These are phyloP conservation scores for Hepsetus odoe DNA, from an alignment of 2,113 vertebrate species.

Conservation along the genomic window DNA sequence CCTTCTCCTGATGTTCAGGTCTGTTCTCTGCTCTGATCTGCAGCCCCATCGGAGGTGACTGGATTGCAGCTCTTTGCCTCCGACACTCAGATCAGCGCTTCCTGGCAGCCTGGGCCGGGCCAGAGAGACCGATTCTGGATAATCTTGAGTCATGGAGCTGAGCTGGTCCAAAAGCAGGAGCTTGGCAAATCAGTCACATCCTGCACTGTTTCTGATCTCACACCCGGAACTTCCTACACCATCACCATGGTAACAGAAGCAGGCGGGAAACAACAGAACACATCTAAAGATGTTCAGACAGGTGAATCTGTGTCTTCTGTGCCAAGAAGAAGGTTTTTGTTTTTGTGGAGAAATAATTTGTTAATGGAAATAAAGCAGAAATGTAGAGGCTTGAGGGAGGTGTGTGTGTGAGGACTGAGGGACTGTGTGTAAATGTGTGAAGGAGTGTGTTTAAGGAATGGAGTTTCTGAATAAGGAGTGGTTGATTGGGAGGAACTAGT, in stretches of 20 bases:
- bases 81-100: slow-evolving; percentile 70
- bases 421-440: too few species aligned
- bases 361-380: too few species aligned
- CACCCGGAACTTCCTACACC: slow-evolving; percentile 80
- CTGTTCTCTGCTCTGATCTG: neutral
- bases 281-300: slow-evolving; percentile 74
- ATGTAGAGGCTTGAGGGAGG: too few species aligned
- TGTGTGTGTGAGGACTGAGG: too few species aligned
- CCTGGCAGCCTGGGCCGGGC: slow-evolving; percentile 82
- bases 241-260: slow-evolving; percentile 81
- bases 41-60: slow-evolving; percentile 79
- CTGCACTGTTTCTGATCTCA: slow-evolving; percentile 72
- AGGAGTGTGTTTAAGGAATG: too few species aligned
- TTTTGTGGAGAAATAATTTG: too few species aligned
- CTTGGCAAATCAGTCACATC: slow-evolving; percentile 66
- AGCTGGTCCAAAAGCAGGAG: slow-evolving; percentile 62
- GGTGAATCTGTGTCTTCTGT: slow-evolving; percentile 61
- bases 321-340: too few species aligned
- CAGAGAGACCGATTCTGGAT: slow-evolving; percentile 76
- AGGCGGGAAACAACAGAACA: slow-evolving; percentile 68
- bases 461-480: too few species aligned
- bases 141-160: slow-evolving; percentile 70
- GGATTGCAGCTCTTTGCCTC: slow-evolving; percentile 71
- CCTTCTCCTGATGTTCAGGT: neutral
- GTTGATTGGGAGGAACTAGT: too few species aligned